A percentile compares a stretch with the other conserved stretches of the same genome.
Conservation (phyloP, 2,797 vertebrate species). For the Anguilla megastoma region DNA sequence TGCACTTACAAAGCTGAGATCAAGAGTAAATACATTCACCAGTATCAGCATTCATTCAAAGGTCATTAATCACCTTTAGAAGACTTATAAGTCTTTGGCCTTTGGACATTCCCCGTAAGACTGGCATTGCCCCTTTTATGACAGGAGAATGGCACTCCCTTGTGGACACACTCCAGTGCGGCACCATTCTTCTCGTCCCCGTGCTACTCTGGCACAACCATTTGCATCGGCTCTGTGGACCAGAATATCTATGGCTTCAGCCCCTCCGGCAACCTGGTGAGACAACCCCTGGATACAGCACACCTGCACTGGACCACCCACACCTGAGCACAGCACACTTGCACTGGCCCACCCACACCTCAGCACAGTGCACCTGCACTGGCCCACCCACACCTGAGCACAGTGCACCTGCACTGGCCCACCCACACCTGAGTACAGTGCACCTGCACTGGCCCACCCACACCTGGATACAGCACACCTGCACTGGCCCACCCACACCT, state of each 20-base stretch:
- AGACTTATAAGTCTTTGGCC: not conserved
- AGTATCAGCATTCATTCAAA: not conserved
- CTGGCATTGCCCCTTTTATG: conserved; percentile 32
- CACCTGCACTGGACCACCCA: not conserved
- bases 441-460: no score
- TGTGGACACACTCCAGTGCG: conserved; percentile 78
- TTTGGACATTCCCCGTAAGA: not conserved
- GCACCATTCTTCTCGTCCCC: conserved; percentile 92
- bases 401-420: no score
- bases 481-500: no score
- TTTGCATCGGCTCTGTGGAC: conserved; percentile 90
- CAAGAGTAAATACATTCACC: not conserved
- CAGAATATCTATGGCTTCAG: conserved; percentile 81
- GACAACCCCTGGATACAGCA: not conserved
- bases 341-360: not conserved
- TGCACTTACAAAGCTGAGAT: no score
- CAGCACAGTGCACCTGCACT: no score
- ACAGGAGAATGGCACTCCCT: conserved; percentile 74
- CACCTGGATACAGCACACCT: no score
- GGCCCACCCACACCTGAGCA: no score
- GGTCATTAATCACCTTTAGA: not conserved
- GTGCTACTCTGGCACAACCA: conserved; percentile 60
- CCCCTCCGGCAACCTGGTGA: conserved; percentile 82
- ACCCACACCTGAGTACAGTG: no score
- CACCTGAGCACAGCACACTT: not conserved